Evolutionary conservation across 2,113 vertebrate species (phyloP), one percentile per base, ranked within the genome.

Genomic region (Cariama cristata): DNA sequence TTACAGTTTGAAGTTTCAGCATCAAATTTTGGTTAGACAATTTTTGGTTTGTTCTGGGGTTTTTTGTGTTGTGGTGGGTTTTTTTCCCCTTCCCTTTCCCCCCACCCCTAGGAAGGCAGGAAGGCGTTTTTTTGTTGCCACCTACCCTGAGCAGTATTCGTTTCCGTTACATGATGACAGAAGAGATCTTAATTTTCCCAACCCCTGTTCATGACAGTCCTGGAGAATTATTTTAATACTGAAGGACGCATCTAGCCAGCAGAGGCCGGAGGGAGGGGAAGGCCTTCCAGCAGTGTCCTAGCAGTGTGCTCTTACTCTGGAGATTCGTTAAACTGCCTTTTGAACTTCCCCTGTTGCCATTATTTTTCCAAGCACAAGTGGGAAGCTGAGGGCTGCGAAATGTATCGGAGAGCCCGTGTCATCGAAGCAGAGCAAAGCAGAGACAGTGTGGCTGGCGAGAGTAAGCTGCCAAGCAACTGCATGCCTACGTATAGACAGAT

Each of bases 31-130:
- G 15, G 1, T 59, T 62, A 63, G 45, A 30, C 3, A 11, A 3
- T 22, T 64, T 75, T 50, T 33, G 2, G 9, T 11, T 72, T 62
- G 2, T 59, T 91, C 22, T 19, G 11, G 9, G 6, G 1, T 38
- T 66, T 66, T 56, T 1, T 47, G 9, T 58, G n/a, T 49, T 0
- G 0, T n/a, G n/a, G n/a, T n/a, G 53, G 12, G 2, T 9, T n/a
- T 35, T 18, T 35, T 60, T 11, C 22, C 23, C 12, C 14, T 13
- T 40, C 11, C 24, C 45, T 14, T 27, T 6, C 13, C 13, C 9
- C 8, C 7, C n/a, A 7, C 8, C 8, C 8, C 10, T 23, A 44
- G 14, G 14, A 12, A 67, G 45, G 22, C 26, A 38, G 23, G 47
- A 30, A 50, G 53, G 14, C 11, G 7, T 75, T 55, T 90, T 60